Percentiles rank a stretch among this genome's conserved stretches.
phyloP scores from a whole-genome alignment of 2,797 vertebrate species.

The Tolypeutes matacus region DNA sequence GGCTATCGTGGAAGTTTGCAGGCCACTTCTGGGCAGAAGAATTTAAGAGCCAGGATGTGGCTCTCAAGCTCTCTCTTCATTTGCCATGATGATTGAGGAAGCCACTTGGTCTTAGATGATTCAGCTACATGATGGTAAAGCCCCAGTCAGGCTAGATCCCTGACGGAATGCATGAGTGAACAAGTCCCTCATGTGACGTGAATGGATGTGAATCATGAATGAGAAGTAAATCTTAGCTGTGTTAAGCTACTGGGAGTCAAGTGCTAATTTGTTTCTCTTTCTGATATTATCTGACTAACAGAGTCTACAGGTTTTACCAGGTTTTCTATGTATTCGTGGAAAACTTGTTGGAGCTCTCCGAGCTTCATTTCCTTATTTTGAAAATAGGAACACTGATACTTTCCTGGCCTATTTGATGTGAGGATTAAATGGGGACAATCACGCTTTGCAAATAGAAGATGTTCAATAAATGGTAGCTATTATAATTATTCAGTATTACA shows the following conservation, averaged over 20 bases:
- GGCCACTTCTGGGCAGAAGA: background rate
- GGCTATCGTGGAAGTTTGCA: background rate
- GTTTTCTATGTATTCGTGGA: background rate
- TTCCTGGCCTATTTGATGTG: background rate
- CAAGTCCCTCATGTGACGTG: no score
- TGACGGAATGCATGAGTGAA: background rate
- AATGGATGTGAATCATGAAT: background rate
- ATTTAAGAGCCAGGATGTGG: background rate
- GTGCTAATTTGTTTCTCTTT: background rate
- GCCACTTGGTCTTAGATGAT: background rate
- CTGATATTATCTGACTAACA: background rate
- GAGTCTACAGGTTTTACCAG: background rate
- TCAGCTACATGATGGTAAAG: background rate
- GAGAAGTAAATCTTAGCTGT: background rate
- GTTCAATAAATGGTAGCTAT: background rate
- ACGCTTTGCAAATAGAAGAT: constrained; percentile 28
- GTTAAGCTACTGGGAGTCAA: background rate
- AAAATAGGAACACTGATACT: background rate
- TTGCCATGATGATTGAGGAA: background rate
- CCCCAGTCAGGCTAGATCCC: background rate
- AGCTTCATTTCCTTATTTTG: constrained; percentile 29
- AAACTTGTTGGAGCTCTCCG: background rate
- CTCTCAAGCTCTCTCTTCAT: background rate
- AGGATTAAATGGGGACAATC: background rate
- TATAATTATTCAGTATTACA: background rate